Conservation (phyloP, 2,113 vertebrate genomes). For the Paralichthys olivaceus region DNA sequence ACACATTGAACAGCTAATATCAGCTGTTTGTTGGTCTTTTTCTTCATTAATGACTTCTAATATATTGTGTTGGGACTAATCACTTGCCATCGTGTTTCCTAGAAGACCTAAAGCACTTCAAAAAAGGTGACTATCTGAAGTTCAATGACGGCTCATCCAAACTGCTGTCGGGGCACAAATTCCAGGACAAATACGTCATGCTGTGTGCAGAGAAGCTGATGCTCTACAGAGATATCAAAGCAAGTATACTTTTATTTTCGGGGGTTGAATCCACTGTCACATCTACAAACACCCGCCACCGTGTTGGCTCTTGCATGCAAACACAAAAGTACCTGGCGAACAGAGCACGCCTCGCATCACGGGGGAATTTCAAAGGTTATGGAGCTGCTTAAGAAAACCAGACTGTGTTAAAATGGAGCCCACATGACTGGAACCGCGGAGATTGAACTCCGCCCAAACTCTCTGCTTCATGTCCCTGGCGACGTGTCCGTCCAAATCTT, state of each 20-base stretch:
- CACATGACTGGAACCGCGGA: not conserved
- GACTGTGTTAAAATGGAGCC: slow-evolving; percentile 23
- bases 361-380: slow-evolving; percentile 27
- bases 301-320: not conserved
- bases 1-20: too few relatives aligned
- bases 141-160: slow-evolving; percentile 93
- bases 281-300: slow-evolving; percentile 24
- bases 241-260: slow-evolving; percentile 60
- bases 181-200: slow-evolving; percentile 92
- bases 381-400: slow-evolving; percentile 14
- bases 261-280: slow-evolving; percentile 12
- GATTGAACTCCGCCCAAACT: slow-evolving; percentile 6
- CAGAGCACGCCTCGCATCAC: not conserved
- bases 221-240: slow-evolving; percentile 94
- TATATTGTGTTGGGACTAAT: too few relatives aligned
- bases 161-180: slow-evolving; percentile 92
- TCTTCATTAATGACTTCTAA: too few relatives aligned
- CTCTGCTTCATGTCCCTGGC: slow-evolving; percentile 22
- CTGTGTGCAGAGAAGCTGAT: slow-evolving; percentile 87
- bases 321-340: not conserved
- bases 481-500: slow-evolving; percentile 22
- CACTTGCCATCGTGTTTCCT: slow-evolving; percentile 10
- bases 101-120: slow-evolving; percentile 73
- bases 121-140: slow-evolving; percentile 88
- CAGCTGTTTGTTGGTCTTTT: too few relatives aligned